Conservation (phyloP, 30 jellyfish, hydroid and myxozoan genomes). For the Aurelia sp. region DNA sequence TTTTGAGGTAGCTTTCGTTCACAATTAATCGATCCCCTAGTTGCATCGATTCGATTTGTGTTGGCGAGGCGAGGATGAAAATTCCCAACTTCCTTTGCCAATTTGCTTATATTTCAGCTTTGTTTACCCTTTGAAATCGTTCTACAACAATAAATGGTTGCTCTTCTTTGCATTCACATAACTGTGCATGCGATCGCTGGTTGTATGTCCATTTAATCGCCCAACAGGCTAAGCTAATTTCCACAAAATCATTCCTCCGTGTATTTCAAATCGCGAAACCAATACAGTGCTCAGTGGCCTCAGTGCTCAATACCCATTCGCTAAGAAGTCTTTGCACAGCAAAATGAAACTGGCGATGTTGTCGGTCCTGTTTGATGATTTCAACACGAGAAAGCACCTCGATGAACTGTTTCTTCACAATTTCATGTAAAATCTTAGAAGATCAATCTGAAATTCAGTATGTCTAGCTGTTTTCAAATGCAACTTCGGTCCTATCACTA, state of each 20-base stretch:
- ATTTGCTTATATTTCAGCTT: neutral
- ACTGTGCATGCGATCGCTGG: slow-evolving; percentile 11
- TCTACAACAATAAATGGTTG: slow-evolving; percentile 19
- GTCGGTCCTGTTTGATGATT: neutral
- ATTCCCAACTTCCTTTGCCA: slow-evolving; percentile 1
- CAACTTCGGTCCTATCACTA: slow-evolving; percentile 29
- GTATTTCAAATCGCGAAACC: neutral
- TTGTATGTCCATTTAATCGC: neutral
- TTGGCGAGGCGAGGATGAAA: neutral
- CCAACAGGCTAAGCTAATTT: neutral
- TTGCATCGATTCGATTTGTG: slow-evolving; percentile 19
- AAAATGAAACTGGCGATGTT: neutral
- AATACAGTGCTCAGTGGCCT: neutral
- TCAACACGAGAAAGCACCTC: neutral
- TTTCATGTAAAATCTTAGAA: too few species aligned
- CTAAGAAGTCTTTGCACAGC: neutral
- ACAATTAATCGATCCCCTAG: slow-evolving; percentile 40
- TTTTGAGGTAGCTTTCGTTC: slow-evolving; percentile 24
- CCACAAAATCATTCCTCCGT: slow-evolving; percentile 8
- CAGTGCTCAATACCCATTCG: neutral
- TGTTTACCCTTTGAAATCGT: slow-evolving; percentile 10
- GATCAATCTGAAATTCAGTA: neutral
- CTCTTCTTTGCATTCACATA: slow-evolving; percentile 26
- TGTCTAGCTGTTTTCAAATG: slow-evolving; percentile 51
- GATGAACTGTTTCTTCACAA: too few species aligned